A percentile compares a stretch with the other conserved stretches of the same genome.
Evolutionary conservation across 1,140 invertebrate genomes (phyloP).

Genomic region (Phocides pigmalion): DNA sequence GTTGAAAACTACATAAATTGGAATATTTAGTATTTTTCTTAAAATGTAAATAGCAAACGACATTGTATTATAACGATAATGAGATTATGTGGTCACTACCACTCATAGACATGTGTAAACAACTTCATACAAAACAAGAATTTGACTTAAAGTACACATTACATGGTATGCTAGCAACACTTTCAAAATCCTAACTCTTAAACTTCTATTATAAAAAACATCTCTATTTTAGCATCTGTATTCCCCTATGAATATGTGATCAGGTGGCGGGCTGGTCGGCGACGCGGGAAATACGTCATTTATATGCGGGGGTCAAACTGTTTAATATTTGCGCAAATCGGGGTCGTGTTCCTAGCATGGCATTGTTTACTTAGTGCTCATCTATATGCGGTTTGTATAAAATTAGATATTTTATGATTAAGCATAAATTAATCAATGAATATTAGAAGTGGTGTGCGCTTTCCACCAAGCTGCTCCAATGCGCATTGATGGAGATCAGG

Average conservation of each 20-base stretch:
- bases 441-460: no score
- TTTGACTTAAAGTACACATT: no score
- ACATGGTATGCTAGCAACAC: neutral
- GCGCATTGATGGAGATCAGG: no score
- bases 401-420: neutral
- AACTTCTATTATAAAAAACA: neutral
- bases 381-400: neutral
- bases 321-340: slow-evolving; percentile 55
- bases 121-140: no score
- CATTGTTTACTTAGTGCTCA: slow-evolving; percentile 15
- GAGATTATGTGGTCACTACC: no score
- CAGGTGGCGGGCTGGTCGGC: slow-evolving; percentile 39
- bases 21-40: no score
- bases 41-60: no score
- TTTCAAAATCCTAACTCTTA: neutral
- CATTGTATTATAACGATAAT: no score
- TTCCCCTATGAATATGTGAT: slow-evolving; percentile 68
- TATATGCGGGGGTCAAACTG: slow-evolving; percentile 62
- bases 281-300: slow-evolving; percentile 54
- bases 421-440: no score
- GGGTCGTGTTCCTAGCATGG: neutral
- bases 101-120: no score
- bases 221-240: slow-evolving; percentile 17
- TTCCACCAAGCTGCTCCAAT: no score
- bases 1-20: no score